Conservation (phyloP, 2,113 vertebrate genomes). For the Clupea harengus region DNA sequence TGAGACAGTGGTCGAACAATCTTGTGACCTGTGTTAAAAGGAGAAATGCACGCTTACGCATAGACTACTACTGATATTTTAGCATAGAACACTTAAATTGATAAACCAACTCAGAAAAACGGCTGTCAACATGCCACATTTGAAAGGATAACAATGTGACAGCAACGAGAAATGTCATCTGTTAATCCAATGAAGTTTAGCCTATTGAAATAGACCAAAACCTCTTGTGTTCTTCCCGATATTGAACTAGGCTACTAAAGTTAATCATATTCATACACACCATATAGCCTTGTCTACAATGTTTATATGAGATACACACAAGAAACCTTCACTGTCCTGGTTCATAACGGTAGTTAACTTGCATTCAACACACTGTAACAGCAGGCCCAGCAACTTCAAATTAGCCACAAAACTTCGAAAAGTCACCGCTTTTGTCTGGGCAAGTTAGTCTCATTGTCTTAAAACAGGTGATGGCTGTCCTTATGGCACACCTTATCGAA, state of each 20-base stretch:
- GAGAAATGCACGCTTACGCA: neutral
- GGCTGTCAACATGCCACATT: no score
- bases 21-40: constrained; percentile 35
- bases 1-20: neutral
- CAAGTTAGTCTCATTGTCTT: neutral
- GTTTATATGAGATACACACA: no score
- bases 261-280: no score
- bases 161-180: no score
- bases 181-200: no score
- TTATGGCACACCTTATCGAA: neutral
- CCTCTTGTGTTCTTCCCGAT: no score
- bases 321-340: neutral
- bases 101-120: neutral
- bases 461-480: neutral
- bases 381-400: neutral
- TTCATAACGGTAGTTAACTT: neutral
- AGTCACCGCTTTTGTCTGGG: neutral
- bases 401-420: neutral
- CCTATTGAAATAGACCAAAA: no score
- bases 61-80: neutral
- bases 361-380: neutral
- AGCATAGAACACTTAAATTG: neutral
- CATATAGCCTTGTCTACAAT: no score
- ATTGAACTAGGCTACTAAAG: no score
- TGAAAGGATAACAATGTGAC: no score